Conservation (phyloP, 2,888 invertebrate species). For the Drosophila histrio region DNA sequence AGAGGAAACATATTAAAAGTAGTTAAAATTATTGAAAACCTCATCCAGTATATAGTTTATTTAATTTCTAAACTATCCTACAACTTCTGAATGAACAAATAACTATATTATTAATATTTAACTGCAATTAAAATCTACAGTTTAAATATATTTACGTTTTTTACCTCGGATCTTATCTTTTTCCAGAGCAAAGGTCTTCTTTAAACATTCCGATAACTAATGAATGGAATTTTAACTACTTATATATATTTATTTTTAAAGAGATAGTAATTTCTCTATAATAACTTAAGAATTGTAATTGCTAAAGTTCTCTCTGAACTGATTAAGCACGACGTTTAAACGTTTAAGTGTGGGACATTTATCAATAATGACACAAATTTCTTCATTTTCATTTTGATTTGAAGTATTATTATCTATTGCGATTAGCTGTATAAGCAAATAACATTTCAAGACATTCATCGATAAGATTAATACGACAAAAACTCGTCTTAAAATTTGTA, state of each 20-base stretch:
- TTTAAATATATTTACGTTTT: too few relatives aligned
- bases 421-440: conserved; percentile 36
- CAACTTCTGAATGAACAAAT: too few relatives aligned
- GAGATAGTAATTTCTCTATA: background rate
- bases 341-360: conserved; percentile 12
- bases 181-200: background rate
- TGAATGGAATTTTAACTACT: background rate
- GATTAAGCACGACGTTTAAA: conserved; percentile 10
- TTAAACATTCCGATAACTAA: background rate
- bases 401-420: conserved; percentile 51
- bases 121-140: too few relatives aligned
- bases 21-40: too few relatives aligned
- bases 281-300: background rate
- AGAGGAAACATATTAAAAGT: too few relatives aligned
- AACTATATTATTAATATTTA: too few relatives aligned
- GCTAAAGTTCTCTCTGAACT: background rate
- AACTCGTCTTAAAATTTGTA: conserved; percentile 16
- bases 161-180: background rate
- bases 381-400: conserved; percentile 16
- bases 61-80: too few relatives aligned
- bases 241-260: background rate
- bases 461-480: conserved; percentile 49
- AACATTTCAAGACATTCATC: conserved; percentile 17
- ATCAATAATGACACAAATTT: conserved; percentile 42
- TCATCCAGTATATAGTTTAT: too few relatives aligned